Evolutionary conservation across 2,888 invertebrate genomes (phyloP), one percentile per base, ranked within the genome.

Genomic region (Sinotaia quadrata): DNA sequence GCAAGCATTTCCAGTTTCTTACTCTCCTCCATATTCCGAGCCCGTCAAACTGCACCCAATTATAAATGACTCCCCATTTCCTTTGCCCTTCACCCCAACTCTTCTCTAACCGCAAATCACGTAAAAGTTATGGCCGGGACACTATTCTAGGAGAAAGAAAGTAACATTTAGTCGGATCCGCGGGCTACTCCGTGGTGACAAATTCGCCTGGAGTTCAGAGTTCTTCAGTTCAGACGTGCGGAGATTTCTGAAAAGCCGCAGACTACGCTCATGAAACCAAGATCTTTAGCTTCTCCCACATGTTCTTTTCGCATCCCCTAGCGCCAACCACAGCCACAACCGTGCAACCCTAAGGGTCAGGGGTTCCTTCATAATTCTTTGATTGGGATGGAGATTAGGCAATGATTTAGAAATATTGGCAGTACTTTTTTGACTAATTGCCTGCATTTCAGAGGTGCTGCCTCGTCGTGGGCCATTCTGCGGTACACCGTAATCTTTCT

Each of bases 341-440:
- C 34, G 21, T 36, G 37, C 12, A 10, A 37, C 44, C 24, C 41
- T 27, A 12, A 12, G 44, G 27, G 21, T 29, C 10, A 27, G 3
- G 4, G 21, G 52, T 52, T 36, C 31, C 27, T 34, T 54, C 63
- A 29, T 63, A 63, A 63, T 49, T 63, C 54, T 63, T 63, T 21
- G 54, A 63, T 41, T 34, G 54, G 51, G 51, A 51, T 27, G 36
- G 51, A 63, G 62, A 63, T 63, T 63, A 37, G 41, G 54, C 52
- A 4, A 29, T 63, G 63, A 63, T 63, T 63, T 63, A 63, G 52
- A 63, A 37, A 54, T 52, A 63, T 63, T 63, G 52, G 52, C 34
- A 24, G 18, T 33, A 18, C 10, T 54, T 54, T 37, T 52, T 51
- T 12, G 18, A 51, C 54, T 63, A 63, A 63, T 63, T 63, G 54